Base-by-base conservation (phyloP, 1,140 invertebrate species). In the Dendrolimus kikuchii region DNA sequence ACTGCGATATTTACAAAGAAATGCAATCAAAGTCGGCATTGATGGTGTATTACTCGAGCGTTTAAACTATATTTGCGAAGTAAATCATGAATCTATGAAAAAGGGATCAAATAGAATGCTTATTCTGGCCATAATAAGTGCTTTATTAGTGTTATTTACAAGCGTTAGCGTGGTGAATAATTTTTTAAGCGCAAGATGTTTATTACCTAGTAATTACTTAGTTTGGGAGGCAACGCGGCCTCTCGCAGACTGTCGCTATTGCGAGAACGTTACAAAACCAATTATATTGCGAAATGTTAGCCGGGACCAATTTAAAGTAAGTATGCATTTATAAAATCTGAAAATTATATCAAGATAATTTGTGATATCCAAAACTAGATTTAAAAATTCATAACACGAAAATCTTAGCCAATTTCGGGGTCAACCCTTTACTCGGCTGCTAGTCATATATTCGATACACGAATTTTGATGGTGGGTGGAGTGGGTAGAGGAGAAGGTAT, bases 161-260 rank as follows among this genome's bases (percentile, higher is more conserved):
- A 57, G 68, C 45, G 53, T 63, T 42, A 68, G 53, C 48, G 62
- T 61, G 51, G 53, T 71, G 6, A 67, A 78, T 56, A 73, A 64
- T 68, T 55, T 89, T 49, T 61, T 89, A 52, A 89, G 89, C 46
- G 89, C 90, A 53, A 89, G 92, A 66, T 96, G 95, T 81, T 75
- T 95, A 49, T 65, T 97, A 64, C 91, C 92, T 57, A 95, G 94
- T 79, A 96, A 95, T 86, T 94, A 93, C 70, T 87, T 97, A 45
- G 87, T 95, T 39, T 95, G 94, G 93, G 95, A 97, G 86, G 92
- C 94, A 43, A 93, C 93, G 7, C 87, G 95, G 55, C 95, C 95
- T 7, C 88, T 94, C n/a, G 92, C 94, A 5, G 90, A 95, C 74
- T 97, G 95, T 74, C 84, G 88, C 57, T 94, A 94, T 76, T 96